Percentiles rank a stretch among this genome's conserved stretches.
phyloP scores from a whole-genome alignment of 2,113 vertebrate species.

The Riparia riparia region DNA sequence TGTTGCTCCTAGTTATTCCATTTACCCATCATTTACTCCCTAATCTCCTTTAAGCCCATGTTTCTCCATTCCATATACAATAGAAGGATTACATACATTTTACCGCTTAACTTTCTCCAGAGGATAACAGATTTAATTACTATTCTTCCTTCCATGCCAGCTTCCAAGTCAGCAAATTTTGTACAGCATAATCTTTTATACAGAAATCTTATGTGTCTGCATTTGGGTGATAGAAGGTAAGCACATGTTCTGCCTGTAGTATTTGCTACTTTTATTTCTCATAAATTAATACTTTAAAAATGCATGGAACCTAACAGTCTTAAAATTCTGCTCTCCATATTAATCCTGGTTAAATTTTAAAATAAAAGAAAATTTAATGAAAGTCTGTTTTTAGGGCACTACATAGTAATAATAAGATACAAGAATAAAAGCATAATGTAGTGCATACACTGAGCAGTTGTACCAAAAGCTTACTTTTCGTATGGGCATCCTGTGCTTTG shows the following conservation, averaged over 20 bases:
- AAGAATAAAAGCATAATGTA: neutral
- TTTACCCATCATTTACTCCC: constrained; percentile 50
- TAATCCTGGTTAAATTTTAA: neutral
- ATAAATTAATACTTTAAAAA: neutral
- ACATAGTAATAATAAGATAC: neutral
- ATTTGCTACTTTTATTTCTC: neutral
- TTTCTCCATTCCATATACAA: constrained; percentile 67
- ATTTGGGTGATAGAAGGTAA: constrained; percentile 17
- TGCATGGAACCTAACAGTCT: neutral
- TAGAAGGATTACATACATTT: constrained; percentile 62
- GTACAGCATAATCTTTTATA: constrained; percentile 9
- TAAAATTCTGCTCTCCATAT: neutral
- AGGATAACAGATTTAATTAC: constrained; percentile 71
- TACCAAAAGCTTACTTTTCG: neutral
- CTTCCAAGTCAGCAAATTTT: constrained; percentile 54
- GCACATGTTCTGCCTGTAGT: neutral
- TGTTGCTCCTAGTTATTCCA: constrained; percentile 39
- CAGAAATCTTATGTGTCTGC: neutral
- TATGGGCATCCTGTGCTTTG: fast-evolving
- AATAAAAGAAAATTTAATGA: neutral
- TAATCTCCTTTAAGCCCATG: constrained; percentile 64
- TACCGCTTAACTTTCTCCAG: constrained; percentile 48
- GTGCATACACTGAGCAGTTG: neutral
- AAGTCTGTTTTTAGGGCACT: neutral
- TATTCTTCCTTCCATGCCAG: constrained; percentile 45